Evolutionary conservation across 2,888 invertebrate genomes (phyloP).

Genomic region (Ariolimax columbianus): DNA sequence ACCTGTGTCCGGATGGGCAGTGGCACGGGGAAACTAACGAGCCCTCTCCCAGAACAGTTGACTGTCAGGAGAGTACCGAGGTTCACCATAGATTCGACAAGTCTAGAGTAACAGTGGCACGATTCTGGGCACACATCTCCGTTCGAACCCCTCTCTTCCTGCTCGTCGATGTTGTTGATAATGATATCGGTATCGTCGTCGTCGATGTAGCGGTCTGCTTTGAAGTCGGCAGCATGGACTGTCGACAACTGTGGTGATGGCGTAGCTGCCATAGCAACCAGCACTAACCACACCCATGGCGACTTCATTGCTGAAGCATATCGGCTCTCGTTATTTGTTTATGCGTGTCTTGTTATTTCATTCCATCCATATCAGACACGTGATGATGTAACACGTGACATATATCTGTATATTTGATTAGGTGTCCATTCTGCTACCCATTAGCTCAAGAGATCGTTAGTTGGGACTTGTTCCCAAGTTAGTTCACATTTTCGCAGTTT

Average conservation of each 20-base stretch:
- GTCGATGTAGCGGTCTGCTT: not conserved
- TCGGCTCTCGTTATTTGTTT: not conserved
- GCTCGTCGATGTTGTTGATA: not conserved
- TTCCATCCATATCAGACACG: not conserved
- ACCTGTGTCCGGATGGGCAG: slow-evolving; percentile 75
- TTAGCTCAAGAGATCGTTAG: no score
- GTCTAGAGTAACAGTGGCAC: slow-evolving; percentile 50
- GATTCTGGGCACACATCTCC: slow-evolving; percentile 43
- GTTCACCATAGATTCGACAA: slow-evolving; percentile 19
- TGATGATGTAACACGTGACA: not conserved
- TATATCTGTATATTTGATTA: no score
- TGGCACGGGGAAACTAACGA: slow-evolving; percentile 69
- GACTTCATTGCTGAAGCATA: slow-evolving; percentile 28
- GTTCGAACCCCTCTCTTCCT: not conserved
- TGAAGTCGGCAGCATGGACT: not conserved
- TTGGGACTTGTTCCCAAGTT: not conserved
- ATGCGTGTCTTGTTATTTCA: not conserved
- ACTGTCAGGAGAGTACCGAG: slow-evolving; percentile 64
- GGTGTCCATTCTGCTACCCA: not conserved
- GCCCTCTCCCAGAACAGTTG: slow-evolving; percentile 74
- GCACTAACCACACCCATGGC: slow-evolving; percentile 20
- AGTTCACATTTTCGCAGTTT: not conserved
- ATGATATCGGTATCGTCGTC: slow-evolving; percentile 9
- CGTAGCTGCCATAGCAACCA: slow-evolving; percentile 19
- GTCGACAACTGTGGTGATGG: not conserved